These are phyloP conservation scores for Spilosoma lubricipeda DNA, from an alignment of 2,888 invertebrate species.

Conservation along the genomic window DNA sequence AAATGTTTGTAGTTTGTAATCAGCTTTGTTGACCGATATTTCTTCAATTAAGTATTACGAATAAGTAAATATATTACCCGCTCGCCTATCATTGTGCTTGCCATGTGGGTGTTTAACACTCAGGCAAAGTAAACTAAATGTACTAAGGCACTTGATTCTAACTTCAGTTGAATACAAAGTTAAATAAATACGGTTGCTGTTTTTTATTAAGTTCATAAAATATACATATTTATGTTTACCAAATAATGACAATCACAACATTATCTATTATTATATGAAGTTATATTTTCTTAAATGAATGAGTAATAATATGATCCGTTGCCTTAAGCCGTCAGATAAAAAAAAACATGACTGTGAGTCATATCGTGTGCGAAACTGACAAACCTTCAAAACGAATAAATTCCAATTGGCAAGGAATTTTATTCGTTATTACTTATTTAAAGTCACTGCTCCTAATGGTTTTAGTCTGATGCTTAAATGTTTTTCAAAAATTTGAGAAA, in stretches of 20 bases:
- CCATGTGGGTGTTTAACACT: not conserved
- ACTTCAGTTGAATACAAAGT: not conserved
- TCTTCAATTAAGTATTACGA: not conserved
- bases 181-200: not conserved
- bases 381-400: slow-evolving; percentile 1
- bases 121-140: not conserved
- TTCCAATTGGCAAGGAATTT: not conserved
- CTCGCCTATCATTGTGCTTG: not conserved
- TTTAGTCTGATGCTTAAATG: not conserved
- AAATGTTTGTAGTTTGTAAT: not conserved
- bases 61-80: not conserved
- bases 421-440: not conserved
- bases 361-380: not conserved
- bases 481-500: too few relatives aligned
- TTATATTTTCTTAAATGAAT: not conserved
- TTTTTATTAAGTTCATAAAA: not conserved
- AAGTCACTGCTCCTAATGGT: not conserved
- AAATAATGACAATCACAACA: not conserved
- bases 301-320: not conserved
- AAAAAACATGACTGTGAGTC: slow-evolving; percentile 11
- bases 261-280: not conserved
- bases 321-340: not conserved
- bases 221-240: not conserved
- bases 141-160: not conserved
- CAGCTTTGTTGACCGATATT: not conserved